Percentiles rank a stretch among this genome's conserved stretches.
These are phyloP conservation scores for Channa maculata DNA, from an alignment of 2,113 vertebrate species.

Conservation along the genomic window DNA sequence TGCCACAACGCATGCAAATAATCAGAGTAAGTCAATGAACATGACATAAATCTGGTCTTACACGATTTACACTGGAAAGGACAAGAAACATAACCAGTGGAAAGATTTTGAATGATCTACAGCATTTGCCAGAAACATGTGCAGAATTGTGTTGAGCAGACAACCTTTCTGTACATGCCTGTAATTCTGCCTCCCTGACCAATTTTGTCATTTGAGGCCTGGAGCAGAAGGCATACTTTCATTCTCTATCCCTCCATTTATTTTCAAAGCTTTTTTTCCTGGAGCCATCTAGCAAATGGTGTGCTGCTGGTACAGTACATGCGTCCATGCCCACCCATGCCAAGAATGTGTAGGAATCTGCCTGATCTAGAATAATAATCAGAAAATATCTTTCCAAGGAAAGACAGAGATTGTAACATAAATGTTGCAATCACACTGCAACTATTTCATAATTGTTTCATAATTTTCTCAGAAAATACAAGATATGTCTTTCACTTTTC, in stretches of 20 bases:
- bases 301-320: conserved; percentile 51
- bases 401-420: conserved; percentile 9
- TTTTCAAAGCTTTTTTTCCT: conserved; percentile 71
- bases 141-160: conserved; percentile 37
- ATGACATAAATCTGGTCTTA: conserved; percentile 32
- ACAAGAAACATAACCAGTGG: conserved; percentile 28
- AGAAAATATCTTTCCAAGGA: conserved; percentile 41
- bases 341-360: conserved; percentile 68
- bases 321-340: conserved; percentile 44
- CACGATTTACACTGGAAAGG: conserved; percentile 15
- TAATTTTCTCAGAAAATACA: too few species aligned
- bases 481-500: too few species aligned
- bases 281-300: conserved; percentile 56
- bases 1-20: conserved; percentile 26
- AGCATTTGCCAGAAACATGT: conserved; percentile 46
- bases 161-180: conserved; percentile 47
- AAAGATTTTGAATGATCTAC: conserved; percentile 32
- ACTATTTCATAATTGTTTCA: neutral
- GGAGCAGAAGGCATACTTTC: conserved; percentile 62
- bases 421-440: conserved; percentile 23
- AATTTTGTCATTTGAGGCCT: conserved; percentile 66
- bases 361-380: conserved; percentile 27
- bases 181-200: conserved; percentile 62
- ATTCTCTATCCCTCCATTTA: conserved; percentile 63
- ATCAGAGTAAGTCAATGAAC: conserved; percentile 17